Conservation (phyloP, 2,113 vertebrate species). For the Theropithecus gelada region DNA sequence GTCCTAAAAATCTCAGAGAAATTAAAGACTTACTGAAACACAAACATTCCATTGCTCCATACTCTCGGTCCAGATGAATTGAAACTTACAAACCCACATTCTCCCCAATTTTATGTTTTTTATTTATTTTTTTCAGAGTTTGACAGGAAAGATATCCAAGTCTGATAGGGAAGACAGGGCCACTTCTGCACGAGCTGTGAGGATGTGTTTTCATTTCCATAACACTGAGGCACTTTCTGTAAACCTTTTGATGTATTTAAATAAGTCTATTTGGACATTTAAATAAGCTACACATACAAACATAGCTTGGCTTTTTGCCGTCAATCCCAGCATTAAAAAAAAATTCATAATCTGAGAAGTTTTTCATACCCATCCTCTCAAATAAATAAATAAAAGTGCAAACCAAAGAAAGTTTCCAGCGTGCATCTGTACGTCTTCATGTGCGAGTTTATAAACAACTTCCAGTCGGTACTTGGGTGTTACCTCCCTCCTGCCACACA, state of each 20-base stretch:
- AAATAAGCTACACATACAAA: neutral
- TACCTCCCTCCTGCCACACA: neutral
- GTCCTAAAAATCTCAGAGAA: constrained; percentile 34
- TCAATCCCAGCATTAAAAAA: neutral
- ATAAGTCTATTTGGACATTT: constrained; percentile 38
- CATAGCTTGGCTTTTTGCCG: constrained; percentile 3
- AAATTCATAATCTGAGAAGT: neutral
- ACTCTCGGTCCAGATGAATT: constrained; percentile 2
- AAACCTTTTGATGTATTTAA: constrained; percentile 42
- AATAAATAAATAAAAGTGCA: neutral
- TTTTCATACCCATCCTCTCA: neutral
- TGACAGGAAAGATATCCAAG: neutral
- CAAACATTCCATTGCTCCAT: neutral
- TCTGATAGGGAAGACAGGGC: constrained; percentile 47
- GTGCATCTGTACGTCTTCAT: neutral
- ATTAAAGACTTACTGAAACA: constrained; percentile 42
- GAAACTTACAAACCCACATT: constrained; percentile 53
- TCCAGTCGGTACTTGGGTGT: neutral
- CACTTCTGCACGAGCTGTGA: constrained; percentile 53
- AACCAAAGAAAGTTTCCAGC: constrained; percentile 56
- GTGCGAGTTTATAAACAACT: constrained; percentile 45
- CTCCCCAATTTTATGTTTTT: constrained; percentile 44
- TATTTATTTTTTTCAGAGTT: neutral
- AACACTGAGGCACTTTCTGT: constrained; percentile 28
- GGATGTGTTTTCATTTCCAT: constrained; percentile 28